These are phyloP conservation scores for Luehdorfia chinensis DNA, from an alignment of 1,140 invertebrate species.

Conservation along the genomic window DNA sequence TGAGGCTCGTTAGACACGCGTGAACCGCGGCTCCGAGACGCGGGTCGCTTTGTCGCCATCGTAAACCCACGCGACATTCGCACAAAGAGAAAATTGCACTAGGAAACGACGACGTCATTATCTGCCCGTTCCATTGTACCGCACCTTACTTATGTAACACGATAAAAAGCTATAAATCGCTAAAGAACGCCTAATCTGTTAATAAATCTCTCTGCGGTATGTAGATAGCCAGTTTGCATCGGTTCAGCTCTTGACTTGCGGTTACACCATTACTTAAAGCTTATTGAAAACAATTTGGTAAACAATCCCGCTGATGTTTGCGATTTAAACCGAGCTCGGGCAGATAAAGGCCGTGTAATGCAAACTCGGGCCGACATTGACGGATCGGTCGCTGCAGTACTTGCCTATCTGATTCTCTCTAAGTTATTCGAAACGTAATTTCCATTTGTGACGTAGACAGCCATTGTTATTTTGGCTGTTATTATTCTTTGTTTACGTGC, in stretches of 20 bases:
- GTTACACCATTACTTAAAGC: conserved; percentile 63
- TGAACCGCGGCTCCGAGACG: conserved; percentile 28
- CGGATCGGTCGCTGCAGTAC: conserved; percentile 66
- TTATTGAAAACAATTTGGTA: conserved; percentile 75
- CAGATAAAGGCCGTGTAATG: conserved; percentile 73
- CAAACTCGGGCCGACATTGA: conserved; percentile 70
- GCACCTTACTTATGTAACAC: conserved; percentile 48
- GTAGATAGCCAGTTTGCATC: conserved; percentile 42
- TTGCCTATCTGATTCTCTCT: conserved; percentile 73
- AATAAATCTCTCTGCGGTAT: conserved; percentile 48
- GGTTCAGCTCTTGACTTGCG: conserved; percentile 33
- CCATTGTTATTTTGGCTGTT: conserved; percentile 60
- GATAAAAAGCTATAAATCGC: conserved; percentile 65
- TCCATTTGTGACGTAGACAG: conserved; percentile 62
- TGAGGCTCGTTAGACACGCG: conserved; percentile 47
- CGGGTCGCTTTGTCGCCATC: conserved; percentile 31
- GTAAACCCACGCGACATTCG: conserved; percentile 31
- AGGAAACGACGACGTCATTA: conserved; percentile 47
- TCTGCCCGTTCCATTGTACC: conserved; percentile 45
- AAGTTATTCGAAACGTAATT: conserved; percentile 68
- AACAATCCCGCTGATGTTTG: conserved; percentile 68
- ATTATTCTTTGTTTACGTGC: conserved; percentile 45
- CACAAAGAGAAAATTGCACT: conserved; percentile 25
- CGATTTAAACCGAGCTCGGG: conserved; percentile 62
- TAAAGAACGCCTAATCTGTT: conserved; percentile 55